Base-by-base conservation (phyloP, 2,797 vertebrate genomes). In the Acropternis orthonyx region DNA sequence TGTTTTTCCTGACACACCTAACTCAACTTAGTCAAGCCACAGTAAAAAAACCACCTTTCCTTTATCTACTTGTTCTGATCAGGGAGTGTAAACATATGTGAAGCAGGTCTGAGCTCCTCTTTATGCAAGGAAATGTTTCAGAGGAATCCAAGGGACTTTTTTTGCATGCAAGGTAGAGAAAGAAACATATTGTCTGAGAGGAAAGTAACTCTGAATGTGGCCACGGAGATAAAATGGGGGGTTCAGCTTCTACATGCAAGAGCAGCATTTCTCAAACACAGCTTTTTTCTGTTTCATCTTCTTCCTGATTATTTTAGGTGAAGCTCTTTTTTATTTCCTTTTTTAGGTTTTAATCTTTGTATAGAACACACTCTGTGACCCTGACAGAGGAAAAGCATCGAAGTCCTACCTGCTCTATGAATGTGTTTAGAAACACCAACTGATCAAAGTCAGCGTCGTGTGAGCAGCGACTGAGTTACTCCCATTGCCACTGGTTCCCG, bases 331-430 rank as follows among this genome's bases (percentile, higher is more conserved):
- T 68, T 32, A 39, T 41, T 63, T 92, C 63, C 51, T 41, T 84
- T 96, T 97, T 96, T 36, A 91, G 98, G 98, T 98, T 98, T 98
- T 98, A 98, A 97, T 98, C 98, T 30, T 98, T 98, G 98, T 95
- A 97, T 92, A 97, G 98, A 97, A 98, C 98, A 46, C 98, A 98
- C 32, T 58, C 71, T 44, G 20, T 98, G 98, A 99, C 96, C 98
- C 98, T n/a, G 98, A 98, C 96, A 97, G 98, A 95, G 98, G 85
- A 74, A 98, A 96, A 97, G 98, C 82, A 95, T 98, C 52, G 96
- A 98, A 98, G 98, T 98, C 43, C 80, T 86, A 10, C 52, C 71
- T 84, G 85, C 62, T 62, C 85, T 54, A 2, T 26, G 87, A 68
- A 69, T 51, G 58, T 54, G 43, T 95, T 94, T 78, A 87, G 88